Conservation (phyloP, 2,888 invertebrate species). For the Cantharis flavilabris region DNA sequence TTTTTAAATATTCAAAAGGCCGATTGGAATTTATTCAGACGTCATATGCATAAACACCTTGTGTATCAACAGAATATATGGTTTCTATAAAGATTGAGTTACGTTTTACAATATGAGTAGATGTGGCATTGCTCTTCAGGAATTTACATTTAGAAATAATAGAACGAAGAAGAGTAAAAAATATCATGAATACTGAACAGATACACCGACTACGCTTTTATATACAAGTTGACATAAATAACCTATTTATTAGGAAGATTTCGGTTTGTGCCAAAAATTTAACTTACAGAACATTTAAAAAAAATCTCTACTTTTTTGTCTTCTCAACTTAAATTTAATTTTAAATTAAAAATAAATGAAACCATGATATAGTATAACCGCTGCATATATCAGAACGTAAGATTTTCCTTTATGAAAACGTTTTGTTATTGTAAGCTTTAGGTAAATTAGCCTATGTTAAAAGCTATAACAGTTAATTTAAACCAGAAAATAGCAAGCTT, state of each 20-base stretch:
- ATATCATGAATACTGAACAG: slow-evolving; percentile 29
- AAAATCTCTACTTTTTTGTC: not conserved
- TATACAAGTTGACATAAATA: slow-evolving; percentile 24
- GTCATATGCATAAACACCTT: slow-evolving; percentile 12
- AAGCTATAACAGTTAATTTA: slow-evolving; percentile 21
- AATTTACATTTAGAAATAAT: slow-evolving; percentile 35
- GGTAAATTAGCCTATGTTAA: slow-evolving; percentile 23
- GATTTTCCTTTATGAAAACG: slow-evolving; percentile 6
- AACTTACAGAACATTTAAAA: not conserved
- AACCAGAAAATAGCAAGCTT: slow-evolving; percentile 24
- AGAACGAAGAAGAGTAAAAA: slow-evolving; percentile 28
- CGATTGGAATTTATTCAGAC: not conserved
- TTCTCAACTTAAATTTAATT: not conserved
- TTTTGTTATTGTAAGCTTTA: slow-evolving; percentile 18
- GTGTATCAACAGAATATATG: slow-evolving; percentile 15
- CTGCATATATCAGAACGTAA: not conserved
- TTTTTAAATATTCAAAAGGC: not conserved
- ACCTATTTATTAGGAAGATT: not conserved
- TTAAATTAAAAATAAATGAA: not conserved
- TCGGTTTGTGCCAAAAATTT: not conserved
- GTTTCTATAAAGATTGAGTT: slow-evolving; percentile 30
- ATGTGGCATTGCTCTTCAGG: slow-evolving; percentile 27
- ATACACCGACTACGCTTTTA: slow-evolving; percentile 20
- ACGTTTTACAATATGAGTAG: slow-evolving; percentile 34
- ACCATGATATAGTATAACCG: not conserved